Evolutionary conservation across 2,797 vertebrate species (phyloP), one percentile per base, ranked within the genome.

Genomic region (Falco biarmicus): DNA sequence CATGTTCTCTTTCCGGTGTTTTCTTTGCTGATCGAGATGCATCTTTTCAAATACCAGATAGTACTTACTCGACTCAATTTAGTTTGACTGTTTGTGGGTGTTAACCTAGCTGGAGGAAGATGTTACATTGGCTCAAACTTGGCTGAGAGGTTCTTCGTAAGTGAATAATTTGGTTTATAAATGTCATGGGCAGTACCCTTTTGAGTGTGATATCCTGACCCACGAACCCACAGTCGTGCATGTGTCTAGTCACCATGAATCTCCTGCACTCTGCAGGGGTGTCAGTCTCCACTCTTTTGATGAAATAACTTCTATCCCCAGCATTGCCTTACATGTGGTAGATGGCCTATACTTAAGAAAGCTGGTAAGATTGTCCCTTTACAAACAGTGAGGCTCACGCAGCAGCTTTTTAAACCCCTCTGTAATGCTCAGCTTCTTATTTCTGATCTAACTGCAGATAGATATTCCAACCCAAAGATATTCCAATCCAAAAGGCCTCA

Each of bases 1-100:
- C 51, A 11, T 64, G 32, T 87, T 88, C n/a, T 90, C 34, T 91
- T 78, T 87, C 34, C 82, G 43, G 4, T 74, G 22, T 69, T 89
- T 85, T 73, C 54, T 90, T 65, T 82, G 34, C 3, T 5, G 32
- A 29, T 61, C 34, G 34, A 84, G 43, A 51, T 14, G 31, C 1
- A 6, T 28, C 39, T 65, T 83, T 85, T 91, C 21, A 57, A 93
- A 75, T 41, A 71, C 5, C 31, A 15, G 29, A 13, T 31, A 65
- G 39, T 51, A 54, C 20, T 84, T 63, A 39, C 20, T n/a, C 65
- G 66, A 11, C 13, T 87, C 84, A 48, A 1, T 80, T 63, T 54
- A 79, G 11, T 77, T 54, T 48, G 73, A 32, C 9, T 71, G 19
- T 65, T 91, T 60, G 19, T 85, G 31, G 20, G 4, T 83, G 64